Evolutionary conservation across 2,113 vertebrate genomes (phyloP), one percentile per base, ranked within the genome.

Genomic region (Seriola dumerili): DNA sequence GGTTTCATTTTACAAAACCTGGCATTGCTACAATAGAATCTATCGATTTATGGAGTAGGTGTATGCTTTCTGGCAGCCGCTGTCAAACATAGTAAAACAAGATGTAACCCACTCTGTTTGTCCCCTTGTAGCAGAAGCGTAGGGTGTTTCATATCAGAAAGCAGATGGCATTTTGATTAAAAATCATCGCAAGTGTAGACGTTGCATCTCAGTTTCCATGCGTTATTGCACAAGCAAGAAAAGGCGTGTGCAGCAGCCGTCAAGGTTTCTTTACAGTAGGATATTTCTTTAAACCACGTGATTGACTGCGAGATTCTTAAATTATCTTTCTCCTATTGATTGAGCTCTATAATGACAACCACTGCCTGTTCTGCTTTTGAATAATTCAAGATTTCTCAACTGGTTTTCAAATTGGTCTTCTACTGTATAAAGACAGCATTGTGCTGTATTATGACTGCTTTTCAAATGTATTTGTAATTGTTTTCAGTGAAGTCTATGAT

Each of bases 81-180:
- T 76, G 85, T 89, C 83, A 89, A 80, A 76, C 69, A 63, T 87
- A 76, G 66, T 85, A 81, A 80, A 89, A 78, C 83, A 57, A 86
- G 81, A 79, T 72, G 69, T 59, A 66, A 86, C 23, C 67, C 62
- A 50, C 68, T 68, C 50, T 48, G 23, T 36, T 59, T 44, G 9
- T 58, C 12, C 8, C 50, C 11, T 6, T 62, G 38, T 13, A 54
- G 7, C 61, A 85, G 29, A 23, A 54, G 16, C 34, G 14, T 25
- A 52, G 36, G 36, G 36, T 68, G 59, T 16, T 59, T 57, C 8
- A 25, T 59, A 29, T 74, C n/a, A 9, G 23, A 55, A 58, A 69
- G 50, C 21, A 68, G 6, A 80, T 21, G 14, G 12, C 16, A 25
- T 71, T 73, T 61, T 2, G n/a, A 59, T 65, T 13, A 48, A 48